Conservation (phyloP, 30 jellyfish, hydroid and myxozoan genomes). For the Aurelia coerulea region DNA sequence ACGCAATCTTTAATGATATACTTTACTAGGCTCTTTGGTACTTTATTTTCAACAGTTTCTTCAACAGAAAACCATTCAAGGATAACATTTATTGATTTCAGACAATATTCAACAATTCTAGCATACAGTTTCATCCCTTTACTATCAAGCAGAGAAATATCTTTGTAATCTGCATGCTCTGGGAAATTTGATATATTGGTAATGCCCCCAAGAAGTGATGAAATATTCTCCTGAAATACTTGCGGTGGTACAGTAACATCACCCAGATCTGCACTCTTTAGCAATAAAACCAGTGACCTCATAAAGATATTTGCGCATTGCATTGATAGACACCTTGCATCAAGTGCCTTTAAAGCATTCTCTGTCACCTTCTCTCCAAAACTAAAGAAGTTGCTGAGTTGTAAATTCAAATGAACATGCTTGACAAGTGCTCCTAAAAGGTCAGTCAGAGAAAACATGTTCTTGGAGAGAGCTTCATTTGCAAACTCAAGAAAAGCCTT, state of each 20-base stretch:
- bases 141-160: slow-evolving; percentile 28
- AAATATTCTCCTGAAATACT: neutral
- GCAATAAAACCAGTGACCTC: too few species aligned
- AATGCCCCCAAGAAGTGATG: neutral
- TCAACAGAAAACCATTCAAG: neutral
- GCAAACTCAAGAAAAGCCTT: neutral
- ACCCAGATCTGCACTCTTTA: too few species aligned
- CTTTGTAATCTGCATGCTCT: slow-evolving; percentile 41
- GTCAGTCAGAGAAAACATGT: neutral
- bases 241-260: too few species aligned
- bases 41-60: neutral
- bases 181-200: slow-evolving; percentile 28
- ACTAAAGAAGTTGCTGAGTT: neutral
- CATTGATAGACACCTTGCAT: neutral
- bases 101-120: slow-evolving; percentile 6
- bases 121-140: slow-evolving; percentile 9
- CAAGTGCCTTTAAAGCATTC: neutral
- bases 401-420: neutral
- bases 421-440: slow-evolving; percentile 1
- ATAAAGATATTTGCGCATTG: neutral
- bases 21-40: neutral
- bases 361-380: neutral
- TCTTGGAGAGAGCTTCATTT: neutral
- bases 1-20: neutral
- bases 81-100: neutral